A percentile compares a stretch with the other conserved stretches of the same genome.
Conservation (phyloP, 2,888 invertebrate species). For the Galeopsomyia nigrocyanea region DNA sequence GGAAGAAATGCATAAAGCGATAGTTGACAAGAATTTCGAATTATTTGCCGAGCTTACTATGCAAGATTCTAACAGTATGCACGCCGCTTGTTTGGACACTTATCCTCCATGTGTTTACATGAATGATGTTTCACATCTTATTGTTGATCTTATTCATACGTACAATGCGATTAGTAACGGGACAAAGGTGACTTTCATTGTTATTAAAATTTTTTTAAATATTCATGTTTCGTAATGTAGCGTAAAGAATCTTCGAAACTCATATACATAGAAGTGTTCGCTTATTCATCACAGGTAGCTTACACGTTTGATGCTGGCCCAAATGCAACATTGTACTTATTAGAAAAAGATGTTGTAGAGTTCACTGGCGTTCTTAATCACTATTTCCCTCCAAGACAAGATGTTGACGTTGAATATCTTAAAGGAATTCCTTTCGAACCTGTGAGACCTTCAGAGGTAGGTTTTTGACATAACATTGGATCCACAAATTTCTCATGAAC, state of each 20-base stretch:
- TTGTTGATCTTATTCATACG: slow-evolving; percentile 84
- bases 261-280: not conserved
- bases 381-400: slow-evolving; percentile 77
- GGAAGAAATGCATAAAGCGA: slow-evolving; percentile 74
- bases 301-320: slow-evolving; percentile 99
- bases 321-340: slow-evolving; percentile 91
- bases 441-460: slow-evolving; percentile 57
- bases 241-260: not conserved
- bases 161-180: slow-evolving; percentile 82
- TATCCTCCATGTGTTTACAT: slow-evolving; percentile 95
- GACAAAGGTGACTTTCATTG: slow-evolving; percentile 71
- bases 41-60: slow-evolving; percentile 94
- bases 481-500: slow-evolving; percentile 1
- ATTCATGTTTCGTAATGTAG: not conserved
- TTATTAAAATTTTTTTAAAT: slow-evolving; percentile 12
- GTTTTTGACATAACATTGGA: slow-evolving; percentile 3
- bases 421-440: slow-evolving; percentile 71
- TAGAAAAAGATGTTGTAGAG: slow-evolving; percentile 81
- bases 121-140: slow-evolving; percentile 87
- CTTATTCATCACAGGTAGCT: slow-evolving; percentile 75
- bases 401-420: slow-evolving; percentile 68
- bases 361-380: slow-evolving; percentile 78
- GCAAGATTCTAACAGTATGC: slow-evolving; percentile 97
- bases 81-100: slow-evolving; percentile 93
- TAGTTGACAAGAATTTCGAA: slow-evolving; percentile 80